Percentiles rank a stretch among this genome's conserved stretches.
Evolutionary conservation across 1,140 invertebrate species (phyloP).

Genomic region (Leucophenga varia): DNA sequence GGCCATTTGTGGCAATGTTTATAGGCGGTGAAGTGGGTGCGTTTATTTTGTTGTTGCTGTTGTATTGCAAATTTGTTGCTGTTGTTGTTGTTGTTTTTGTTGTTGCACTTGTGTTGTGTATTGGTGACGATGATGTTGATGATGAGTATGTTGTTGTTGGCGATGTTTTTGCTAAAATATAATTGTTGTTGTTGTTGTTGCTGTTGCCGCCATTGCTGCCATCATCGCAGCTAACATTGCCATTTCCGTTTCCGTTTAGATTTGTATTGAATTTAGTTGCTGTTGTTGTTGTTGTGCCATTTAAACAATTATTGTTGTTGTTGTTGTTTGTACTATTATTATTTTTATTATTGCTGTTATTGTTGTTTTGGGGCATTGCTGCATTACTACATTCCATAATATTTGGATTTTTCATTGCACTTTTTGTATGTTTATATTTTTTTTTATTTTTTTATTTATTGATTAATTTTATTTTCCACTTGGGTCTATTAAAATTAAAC

Average conservation of each 20-base stretch:
- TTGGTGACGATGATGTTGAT: constrained; percentile 5
- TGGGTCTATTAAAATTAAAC: constrained; percentile 44
- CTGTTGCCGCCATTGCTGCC: constrained; percentile 12
- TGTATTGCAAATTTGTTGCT: constrained; percentile 34
- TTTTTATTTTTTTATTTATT: not conserved
- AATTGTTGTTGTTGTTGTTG: constrained; percentile 30
- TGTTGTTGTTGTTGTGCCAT: constrained; percentile 8
- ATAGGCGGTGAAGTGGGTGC: constrained; percentile 24
- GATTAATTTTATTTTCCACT: constrained; percentile 41
- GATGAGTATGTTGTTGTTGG: constrained; percentile 3
- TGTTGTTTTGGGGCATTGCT: constrained; percentile 1
- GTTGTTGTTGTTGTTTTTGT: constrained; percentile 36
- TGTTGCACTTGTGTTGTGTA: no score
- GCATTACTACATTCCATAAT: constrained; percentile 37
- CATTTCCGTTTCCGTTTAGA: constrained; percentile 41
- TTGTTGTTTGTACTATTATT: constrained; percentile 14
- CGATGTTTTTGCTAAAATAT: constrained; percentile 16
- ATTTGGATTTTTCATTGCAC: constrained; percentile 49
- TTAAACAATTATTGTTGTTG: constrained; percentile 4
- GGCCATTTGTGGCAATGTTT: constrained; percentile 55
- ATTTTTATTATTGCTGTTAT: constrained; percentile 22
- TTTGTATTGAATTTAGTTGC: constrained; percentile 31
- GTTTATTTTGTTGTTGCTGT: constrained; percentile 15
- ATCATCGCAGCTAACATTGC: constrained; percentile 33
- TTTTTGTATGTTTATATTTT: constrained; percentile 3